These are phyloP conservation scores for Microcebus tavaratra DNA, from an alignment of 2,113 vertebrate genomes.

Conservation along the genomic window DNA sequence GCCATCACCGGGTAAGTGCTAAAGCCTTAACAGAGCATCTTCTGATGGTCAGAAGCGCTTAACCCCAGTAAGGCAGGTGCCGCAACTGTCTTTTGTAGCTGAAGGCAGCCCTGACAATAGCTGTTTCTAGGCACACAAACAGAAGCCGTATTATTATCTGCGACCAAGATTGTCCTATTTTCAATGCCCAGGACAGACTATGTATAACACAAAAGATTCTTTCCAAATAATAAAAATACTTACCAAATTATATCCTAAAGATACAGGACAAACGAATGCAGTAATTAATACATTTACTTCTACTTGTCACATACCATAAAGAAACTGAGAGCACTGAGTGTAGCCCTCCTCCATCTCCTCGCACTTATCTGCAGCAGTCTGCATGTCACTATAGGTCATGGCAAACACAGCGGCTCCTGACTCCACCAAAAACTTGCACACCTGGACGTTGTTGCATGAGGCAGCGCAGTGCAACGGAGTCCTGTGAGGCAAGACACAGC, in stretches of 20 bases:
- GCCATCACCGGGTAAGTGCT: neutral
- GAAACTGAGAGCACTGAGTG: slow-evolving; percentile 97
- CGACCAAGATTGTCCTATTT: neutral
- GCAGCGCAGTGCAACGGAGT: slow-evolving; percentile 97
- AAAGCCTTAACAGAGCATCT: neutral
- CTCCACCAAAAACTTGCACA: slow-evolving; percentile 98
- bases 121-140: neutral
- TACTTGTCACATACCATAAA: slow-evolving; percentile 90
- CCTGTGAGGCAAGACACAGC: slow-evolving; percentile 79
- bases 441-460: slow-evolving; percentile 98
- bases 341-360: slow-evolving; percentile 99
- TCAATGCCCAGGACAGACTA: neutral
- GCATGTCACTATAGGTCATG: slow-evolving; percentile 98
- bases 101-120: neutral
- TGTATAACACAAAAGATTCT: neutral
- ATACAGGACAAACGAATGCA: accelerated
- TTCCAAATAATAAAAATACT: neutral
- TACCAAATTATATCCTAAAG: neutral
- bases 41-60: neutral
- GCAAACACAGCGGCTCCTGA: slow-evolving; percentile 97
- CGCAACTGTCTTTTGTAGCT: neutral
- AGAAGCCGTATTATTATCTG: neutral
- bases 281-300: accelerated
- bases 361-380: slow-evolving; percentile 98
- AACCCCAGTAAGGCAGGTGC: accelerated